Percentiles rank a stretch among this genome's conserved stretches.
Conservation (phyloP, 2,797 vertebrate species). For the Enteromius argenteus region DNA sequence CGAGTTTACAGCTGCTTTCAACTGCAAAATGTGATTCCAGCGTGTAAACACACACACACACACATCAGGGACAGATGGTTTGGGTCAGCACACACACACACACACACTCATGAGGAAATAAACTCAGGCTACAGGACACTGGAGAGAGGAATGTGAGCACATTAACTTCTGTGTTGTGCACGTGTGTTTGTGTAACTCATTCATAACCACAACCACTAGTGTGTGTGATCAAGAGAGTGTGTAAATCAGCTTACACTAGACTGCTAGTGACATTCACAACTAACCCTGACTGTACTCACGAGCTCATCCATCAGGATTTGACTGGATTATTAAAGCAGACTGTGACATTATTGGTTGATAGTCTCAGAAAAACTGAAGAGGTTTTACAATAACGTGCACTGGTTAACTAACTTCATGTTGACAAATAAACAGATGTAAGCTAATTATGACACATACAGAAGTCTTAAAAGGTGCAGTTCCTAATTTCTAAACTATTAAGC, state of each 20-base stretch:
- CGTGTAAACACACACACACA: not conserved
- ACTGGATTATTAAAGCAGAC: not conserved
- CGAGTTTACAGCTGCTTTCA: not conserved
- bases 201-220: not conserved
- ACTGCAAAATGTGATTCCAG: not conserved
- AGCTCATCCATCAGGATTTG: not conserved
- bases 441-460: not conserved
- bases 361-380: too few relatives aligned
- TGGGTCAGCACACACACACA: constrained; percentile 5
- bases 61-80: constrained; percentile 1
- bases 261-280: not conserved
- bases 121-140: not conserved
- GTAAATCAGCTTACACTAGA: not conserved
- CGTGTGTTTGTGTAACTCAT: not conserved
- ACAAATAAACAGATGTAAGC: not conserved
- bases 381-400: not conserved
- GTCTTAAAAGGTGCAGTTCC: not conserved
- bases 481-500: not conserved
- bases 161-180: not conserved
- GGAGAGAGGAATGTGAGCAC: not conserved
- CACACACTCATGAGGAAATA: not conserved
- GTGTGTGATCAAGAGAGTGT: not conserved
- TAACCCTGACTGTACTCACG: too few relatives aligned
- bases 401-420: not conserved
- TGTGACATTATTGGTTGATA: not conserved